These are phyloP conservation scores for Podabrus alpinus DNA, from an alignment of 2,888 invertebrate genomes.

Conservation along the genomic window DNA sequence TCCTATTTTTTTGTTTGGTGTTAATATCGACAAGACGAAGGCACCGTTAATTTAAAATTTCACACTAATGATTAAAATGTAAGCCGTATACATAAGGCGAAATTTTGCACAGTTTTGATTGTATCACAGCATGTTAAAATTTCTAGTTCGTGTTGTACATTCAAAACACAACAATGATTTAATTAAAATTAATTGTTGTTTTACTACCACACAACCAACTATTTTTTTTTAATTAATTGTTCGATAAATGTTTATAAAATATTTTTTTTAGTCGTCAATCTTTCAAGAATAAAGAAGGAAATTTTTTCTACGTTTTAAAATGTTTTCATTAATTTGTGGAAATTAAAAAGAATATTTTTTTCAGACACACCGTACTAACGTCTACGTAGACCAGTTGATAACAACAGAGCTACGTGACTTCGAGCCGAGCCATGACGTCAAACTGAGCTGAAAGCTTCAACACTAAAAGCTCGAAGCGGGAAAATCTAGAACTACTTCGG, in stretches of 20 bases:
- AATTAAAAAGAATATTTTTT: conserved; percentile 16
- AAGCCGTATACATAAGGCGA: conserved; percentile 50
- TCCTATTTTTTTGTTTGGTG: conserved; percentile 33
- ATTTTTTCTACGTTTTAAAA: not conserved
- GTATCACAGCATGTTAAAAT: conserved; percentile 54
- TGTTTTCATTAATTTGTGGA: not conserved
- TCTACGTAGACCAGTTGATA: conserved; percentile 36
- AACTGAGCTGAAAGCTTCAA: conserved; percentile 42
- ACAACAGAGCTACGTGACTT: conserved; percentile 42
- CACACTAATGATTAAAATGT: conserved; percentile 39
- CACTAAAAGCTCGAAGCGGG: conserved; percentile 31
- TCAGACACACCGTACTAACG: conserved; percentile 32
- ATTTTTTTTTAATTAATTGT: conserved; percentile 3
- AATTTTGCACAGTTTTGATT: conserved; percentile 46
- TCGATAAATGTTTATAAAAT: not conserved
- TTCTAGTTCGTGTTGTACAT: conserved; percentile 33
- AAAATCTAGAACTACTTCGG: conserved; percentile 39
- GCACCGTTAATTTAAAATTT: conserved; percentile 44
- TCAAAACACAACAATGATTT: not conserved
- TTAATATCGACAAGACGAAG: conserved; percentile 41
- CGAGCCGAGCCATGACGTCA: conserved; percentile 52
- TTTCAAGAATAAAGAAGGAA: not conserved
- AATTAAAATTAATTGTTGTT: not conserved
- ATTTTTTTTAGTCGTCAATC: not conserved
- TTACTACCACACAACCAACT: not conserved